A percentile compares a stretch with the other conserved stretches of the same genome.
Conservation (phyloP, 2,888 invertebrate genomes). For the Nebria salina region DNA sequence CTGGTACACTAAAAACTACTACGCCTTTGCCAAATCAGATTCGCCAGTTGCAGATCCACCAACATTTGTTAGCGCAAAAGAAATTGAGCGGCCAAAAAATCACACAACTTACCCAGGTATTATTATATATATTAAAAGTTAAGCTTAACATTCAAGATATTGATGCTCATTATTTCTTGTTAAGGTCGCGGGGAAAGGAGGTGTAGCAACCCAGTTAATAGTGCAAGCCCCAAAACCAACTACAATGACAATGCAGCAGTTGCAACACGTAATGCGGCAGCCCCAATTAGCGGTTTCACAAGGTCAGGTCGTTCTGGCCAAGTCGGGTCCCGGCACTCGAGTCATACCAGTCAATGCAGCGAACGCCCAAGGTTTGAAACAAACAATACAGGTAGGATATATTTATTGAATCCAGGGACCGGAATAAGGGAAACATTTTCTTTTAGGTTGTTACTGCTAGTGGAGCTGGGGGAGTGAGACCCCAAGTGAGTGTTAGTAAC, state of each 20-base stretch:
- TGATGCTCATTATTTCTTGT: slow-evolving; percentile 35
- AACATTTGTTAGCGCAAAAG: slow-evolving; percentile 67
- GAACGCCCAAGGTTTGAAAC: slow-evolving; percentile 66
- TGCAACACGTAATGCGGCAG: slow-evolving; percentile 62
- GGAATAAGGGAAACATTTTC: background rate
- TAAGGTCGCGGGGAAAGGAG: slow-evolving; percentile 59
- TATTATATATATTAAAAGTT: slow-evolving; percentile 25
- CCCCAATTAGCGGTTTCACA: slow-evolving; percentile 65
- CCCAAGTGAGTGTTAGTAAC: slow-evolving; percentile 61
- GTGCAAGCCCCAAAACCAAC: slow-evolving; percentile 75
- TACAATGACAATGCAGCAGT: slow-evolving; percentile 77
- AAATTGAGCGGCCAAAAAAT: slow-evolving; percentile 71
- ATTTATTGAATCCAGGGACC: background rate
- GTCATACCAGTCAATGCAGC: slow-evolving; percentile 72
- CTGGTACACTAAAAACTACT: slow-evolving; percentile 65
- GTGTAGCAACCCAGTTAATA: slow-evolving; percentile 74
- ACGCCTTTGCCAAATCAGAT: slow-evolving; percentile 69
- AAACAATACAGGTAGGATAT: slow-evolving; percentile 67
- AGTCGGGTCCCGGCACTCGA: slow-evolving; percentile 66
- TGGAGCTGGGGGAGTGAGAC: slow-evolving; percentile 65
- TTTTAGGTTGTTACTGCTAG: slow-evolving; percentile 68
- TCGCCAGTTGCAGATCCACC: slow-evolving; percentile 71
- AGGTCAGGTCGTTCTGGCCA: slow-evolving; percentile 70
- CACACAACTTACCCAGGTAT: slow-evolving; percentile 67
- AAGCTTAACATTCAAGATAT: slow-evolving; percentile 50